These are phyloP conservation scores for Onthophagus sagittarius DNA, from an alignment of 2,888 invertebrate species.

Conservation along the genomic window DNA sequence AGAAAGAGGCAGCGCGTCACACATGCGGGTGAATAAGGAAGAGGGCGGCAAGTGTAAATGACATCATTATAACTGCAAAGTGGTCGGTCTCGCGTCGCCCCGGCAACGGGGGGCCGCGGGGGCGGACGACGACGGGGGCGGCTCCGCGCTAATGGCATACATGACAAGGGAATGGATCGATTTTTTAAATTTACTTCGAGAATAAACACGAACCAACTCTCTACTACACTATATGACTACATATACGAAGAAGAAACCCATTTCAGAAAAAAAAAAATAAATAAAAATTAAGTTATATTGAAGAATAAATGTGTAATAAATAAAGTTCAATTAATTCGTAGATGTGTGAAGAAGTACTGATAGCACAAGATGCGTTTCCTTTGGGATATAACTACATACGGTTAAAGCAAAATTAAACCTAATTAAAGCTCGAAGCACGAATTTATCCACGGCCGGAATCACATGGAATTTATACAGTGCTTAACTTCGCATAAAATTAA, in stretches of 20 bases:
- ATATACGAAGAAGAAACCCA: background rate
- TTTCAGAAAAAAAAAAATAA: background rate
- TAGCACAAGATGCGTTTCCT: background rate
- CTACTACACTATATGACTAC: background rate
- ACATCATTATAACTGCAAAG: conserved; percentile 54
- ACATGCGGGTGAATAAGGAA: conserved; percentile 47
- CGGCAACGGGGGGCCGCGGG: conserved; percentile 44
- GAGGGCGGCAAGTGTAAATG: conserved; percentile 52
- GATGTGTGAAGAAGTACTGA: conserved; percentile 12
- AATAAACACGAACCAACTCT: conserved; percentile 41
- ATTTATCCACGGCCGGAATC: conserved; percentile 4
- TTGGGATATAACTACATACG: background rate
- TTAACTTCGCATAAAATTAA: conserved; percentile 10
- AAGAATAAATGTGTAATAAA: background rate
- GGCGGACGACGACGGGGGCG: conserved; percentile 28
- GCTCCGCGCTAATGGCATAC: conserved; percentile 49
- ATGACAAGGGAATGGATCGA: conserved; percentile 51
- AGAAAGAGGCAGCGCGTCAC: conserved; percentile 33
- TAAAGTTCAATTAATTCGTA: conserved; percentile 2
- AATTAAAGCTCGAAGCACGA: conserved; percentile 6
- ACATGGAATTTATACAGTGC: conserved; percentile 11
- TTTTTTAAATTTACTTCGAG: conserved; percentile 51
- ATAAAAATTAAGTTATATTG: too few species aligned
- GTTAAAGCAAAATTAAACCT: background rate
- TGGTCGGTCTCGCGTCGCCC: conserved; percentile 50